These are phyloP conservation scores for Solea solea DNA, from an alignment of 2,113 vertebrate species.

Conservation along the genomic window DNA sequence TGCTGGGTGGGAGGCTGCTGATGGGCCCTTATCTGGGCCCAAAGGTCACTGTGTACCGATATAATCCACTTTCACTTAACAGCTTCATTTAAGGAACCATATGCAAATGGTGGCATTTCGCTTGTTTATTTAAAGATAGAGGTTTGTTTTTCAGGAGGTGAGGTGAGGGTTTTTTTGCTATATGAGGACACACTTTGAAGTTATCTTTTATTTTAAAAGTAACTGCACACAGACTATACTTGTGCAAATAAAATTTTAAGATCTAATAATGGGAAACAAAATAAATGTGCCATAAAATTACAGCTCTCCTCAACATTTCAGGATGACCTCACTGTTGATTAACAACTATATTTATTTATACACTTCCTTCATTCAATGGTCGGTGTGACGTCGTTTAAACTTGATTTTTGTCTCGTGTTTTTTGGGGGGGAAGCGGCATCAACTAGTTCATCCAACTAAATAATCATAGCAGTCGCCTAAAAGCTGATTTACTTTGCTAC, in stretches of 20 bases:
- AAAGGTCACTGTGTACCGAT: constrained; percentile 80
- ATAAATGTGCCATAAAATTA: neutral
- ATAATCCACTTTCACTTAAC: constrained; percentile 83
- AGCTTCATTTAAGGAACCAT: constrained; percentile 75
- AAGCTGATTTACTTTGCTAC: neutral
- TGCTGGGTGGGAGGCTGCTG: constrained; percentile 73
- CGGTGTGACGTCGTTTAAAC: neutral
- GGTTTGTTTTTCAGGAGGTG: constrained; percentile 21
- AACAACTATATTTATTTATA: neutral
- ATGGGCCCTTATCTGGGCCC: constrained; percentile 75
- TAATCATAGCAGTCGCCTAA: neutral
- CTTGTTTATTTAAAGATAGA: constrained; percentile 35
- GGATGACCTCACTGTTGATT: neutral
- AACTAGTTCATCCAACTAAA: neutral
- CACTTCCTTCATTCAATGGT: constrained; percentile 37
- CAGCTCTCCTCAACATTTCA: constrained; percentile 19
- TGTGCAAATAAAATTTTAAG: constrained; percentile 22
- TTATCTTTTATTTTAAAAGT: neutral
- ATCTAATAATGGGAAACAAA: neutral
- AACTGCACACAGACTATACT: constrained; percentile 16
- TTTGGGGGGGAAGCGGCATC: neutral
- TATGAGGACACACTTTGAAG: neutral
- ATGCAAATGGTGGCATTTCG: constrained; percentile 70
- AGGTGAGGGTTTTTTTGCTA: neutral
- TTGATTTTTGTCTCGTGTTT: too few relatives aligned